Percentiles rank a stretch among this genome's conserved stretches.
Conservation (phyloP, 2,888 invertebrate species). For the Dynastes maya region DNA sequence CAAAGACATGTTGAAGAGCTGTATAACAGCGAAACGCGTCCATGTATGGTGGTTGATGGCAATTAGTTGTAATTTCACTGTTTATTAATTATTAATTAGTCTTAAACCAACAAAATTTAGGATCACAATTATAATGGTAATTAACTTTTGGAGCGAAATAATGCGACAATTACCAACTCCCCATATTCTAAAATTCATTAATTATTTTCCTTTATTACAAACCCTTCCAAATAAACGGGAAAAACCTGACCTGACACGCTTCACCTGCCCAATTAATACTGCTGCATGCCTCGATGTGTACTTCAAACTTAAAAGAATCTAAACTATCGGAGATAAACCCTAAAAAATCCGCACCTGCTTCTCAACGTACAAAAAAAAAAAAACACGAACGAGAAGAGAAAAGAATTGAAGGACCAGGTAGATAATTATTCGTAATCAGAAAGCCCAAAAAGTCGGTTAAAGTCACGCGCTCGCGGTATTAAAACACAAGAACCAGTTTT, state of each 20-base stretch:
- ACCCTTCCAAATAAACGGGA: background rate
- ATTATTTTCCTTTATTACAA: background rate
- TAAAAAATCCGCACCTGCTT: constrained; percentile 57
- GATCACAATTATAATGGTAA: too few species aligned
- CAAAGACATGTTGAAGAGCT: too few species aligned
- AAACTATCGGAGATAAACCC: constrained; percentile 55
- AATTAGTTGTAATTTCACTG: too few species aligned
- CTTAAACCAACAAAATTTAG: too few species aligned
- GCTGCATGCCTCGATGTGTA: constrained; percentile 18
- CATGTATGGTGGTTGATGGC: too few species aligned
- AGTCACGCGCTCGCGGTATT: constrained; percentile 42
- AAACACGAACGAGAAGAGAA: constrained; percentile 13
- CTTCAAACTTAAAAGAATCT: constrained; percentile 28
- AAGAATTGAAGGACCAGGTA: constrained; percentile 37
- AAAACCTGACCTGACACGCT: constrained; percentile 38
- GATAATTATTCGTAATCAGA: constrained; percentile 39
- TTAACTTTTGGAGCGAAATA: too few species aligned
- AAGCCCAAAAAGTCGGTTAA: constrained; percentile 44
- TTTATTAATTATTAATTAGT: too few species aligned
- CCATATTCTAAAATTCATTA: background rate
- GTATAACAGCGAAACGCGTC: too few species aligned
- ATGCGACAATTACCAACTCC: too few species aligned
- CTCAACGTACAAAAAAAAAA: constrained; percentile 25
- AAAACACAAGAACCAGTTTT: constrained; percentile 46
- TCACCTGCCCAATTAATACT: constrained; percentile 45